Percentiles rank a stretch among this genome's conserved stretches.
Evolutionary conservation across 2,113 vertebrate species (phyloP).

Genomic region (Tetrao urogallus): DNA sequence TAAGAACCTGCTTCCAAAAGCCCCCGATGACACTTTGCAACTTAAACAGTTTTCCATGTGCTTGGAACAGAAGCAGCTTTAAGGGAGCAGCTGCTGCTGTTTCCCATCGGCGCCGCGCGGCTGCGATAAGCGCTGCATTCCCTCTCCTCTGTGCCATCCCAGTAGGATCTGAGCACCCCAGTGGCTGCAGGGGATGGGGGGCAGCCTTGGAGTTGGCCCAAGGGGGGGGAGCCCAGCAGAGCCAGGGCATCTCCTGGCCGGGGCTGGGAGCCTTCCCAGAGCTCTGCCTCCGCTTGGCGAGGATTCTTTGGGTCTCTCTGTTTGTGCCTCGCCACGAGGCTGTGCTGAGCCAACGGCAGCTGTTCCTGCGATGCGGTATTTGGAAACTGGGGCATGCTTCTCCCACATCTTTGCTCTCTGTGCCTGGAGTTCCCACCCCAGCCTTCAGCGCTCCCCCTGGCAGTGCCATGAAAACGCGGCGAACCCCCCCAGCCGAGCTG

Average conservation of each 20-base stretch:
- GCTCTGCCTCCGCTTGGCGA: neutral
- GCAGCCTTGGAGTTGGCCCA: neutral
- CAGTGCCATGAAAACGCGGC: neutral
- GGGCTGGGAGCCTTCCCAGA: neutral
- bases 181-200: neutral
- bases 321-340: neutral
- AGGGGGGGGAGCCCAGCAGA: neutral
- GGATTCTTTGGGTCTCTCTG: neutral
- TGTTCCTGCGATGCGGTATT: neutral
- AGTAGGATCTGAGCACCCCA: neutral
- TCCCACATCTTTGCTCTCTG: neutral
- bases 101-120: neutral
- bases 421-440: neutral
- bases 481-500: neutral
- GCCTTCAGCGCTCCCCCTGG: neutral
- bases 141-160: neutral
- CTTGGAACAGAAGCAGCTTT: constrained; percentile 43
- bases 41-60: constrained; percentile 47
- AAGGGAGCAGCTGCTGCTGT: neutral
- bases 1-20: constrained; percentile 53
- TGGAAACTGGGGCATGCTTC: neutral
- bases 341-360: neutral
- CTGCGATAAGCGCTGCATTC: neutral
- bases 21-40: constrained; percentile 55
- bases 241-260: neutral